Evolutionary conservation across 92 coral and sea anemone species (phyloP), one percentile per base, ranked within the genome.

Genomic region (Metridium senile): DNA sequence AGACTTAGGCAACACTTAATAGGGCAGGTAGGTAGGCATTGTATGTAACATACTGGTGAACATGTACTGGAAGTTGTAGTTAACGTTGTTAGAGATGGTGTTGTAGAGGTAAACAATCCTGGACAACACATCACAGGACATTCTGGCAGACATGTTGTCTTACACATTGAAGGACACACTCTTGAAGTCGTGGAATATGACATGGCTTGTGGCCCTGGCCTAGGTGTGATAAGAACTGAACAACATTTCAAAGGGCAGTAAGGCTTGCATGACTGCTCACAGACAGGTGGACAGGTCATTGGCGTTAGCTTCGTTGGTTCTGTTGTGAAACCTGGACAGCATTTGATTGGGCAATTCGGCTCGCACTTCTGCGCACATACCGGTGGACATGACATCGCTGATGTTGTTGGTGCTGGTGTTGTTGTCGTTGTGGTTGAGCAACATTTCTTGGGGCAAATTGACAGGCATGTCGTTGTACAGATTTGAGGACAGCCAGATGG

Each of bases 61-160:
- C 78, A 73, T 33, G 78, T 73, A 17, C 67, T 73, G 9, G 78
- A 63, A 25, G 78, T 71, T n/a, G n/a, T n/a, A 11, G 43, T 71
- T 18, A 71, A 26, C 20, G 76, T 73, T 3, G 54, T 73, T 28
- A 58, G 33, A 2, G 78, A 62, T 6, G 67, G 43, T 9, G 65
- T 63, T 2, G 68, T 70, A 18, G 75, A 26, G 1, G 76, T 69
- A 22, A 71, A 32, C 58, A 62, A 35, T 0, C 73, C 73, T 29
- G 77, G 73, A 35, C 84, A 79, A 46, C 84, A 79, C 70, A 67
- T 79, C 26, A 79, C 28, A 29, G 84, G 84, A 58, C 84, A 79
- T 22, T 79, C 54, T 19, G 84, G 84, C 39, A 33, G 33, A 35
- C 82, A 77, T 26, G 51, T 30, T 46, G 59, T 20, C 54, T 62